A percentile compares a stretch with the other conserved stretches of the same genome.
These are phyloP conservation scores for Archips xylosteana DNA, from an alignment of 2,888 invertebrate species.

Conservation along the genomic window DNA sequence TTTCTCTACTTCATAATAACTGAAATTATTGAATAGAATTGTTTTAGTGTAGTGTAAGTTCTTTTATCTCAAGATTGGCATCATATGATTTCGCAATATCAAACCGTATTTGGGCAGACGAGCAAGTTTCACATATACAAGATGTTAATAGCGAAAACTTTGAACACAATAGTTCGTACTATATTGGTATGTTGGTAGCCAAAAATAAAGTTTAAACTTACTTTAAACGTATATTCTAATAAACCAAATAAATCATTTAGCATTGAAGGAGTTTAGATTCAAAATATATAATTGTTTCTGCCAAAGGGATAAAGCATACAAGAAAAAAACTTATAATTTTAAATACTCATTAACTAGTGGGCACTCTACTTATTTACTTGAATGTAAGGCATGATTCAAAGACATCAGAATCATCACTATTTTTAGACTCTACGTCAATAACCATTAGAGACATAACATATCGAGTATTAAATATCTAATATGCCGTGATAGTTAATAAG, in stretches of 20 bases:
- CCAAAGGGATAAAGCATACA: not conserved
- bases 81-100: constrained; percentile 11
- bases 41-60: not conserved
- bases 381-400: constrained; percentile 55
- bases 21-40: not conserved
- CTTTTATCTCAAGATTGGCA: constrained; percentile 6
- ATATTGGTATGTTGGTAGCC: not conserved
- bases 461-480: constrained; percentile 28
- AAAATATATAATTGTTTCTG: not conserved
- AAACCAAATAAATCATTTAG: not conserved
- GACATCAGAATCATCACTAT: constrained; percentile 59
- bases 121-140: constrained; percentile 16
- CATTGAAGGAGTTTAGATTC: not conserved
- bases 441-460: constrained; percentile 51
- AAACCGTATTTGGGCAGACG: not conserved
- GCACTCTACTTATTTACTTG: constrained; percentile 10
- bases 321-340: not conserved
- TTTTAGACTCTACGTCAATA: constrained; percentile 63
- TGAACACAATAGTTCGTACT: not conserved
- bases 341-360: not conserved
- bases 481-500: constrained; percentile 31
- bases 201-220: not conserved
- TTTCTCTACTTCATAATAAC: not conserved
- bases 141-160: constrained; percentile 22
- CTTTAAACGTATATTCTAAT: not conserved